These are phyloP conservation scores for Drosophila rhopaloa DNA, from an alignment of 1,140 invertebrate genomes.

Conservation along the genomic window DNA sequence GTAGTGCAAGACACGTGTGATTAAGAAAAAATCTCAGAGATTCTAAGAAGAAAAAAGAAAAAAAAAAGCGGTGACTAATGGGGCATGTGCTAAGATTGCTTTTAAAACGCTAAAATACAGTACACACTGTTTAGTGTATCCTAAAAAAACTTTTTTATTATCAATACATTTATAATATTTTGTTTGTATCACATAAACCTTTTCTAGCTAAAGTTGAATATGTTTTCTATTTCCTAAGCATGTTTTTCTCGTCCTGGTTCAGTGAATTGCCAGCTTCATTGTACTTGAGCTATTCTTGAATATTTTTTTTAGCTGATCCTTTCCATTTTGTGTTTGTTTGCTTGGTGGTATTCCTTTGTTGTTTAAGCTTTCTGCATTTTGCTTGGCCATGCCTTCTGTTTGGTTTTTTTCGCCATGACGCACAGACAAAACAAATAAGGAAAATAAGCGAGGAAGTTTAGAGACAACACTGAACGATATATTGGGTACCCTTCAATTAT, in stretches of 20 bases:
- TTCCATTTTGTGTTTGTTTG: background rate
- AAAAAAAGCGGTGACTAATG: background rate
- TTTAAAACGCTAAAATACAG: too few relatives aligned
- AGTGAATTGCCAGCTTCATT: constrained; percentile 1
- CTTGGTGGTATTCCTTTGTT: constrained; percentile 10
- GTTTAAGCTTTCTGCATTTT: constrained; percentile 2
- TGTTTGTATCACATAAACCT: too few relatives aligned
- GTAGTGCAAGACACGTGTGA: constrained; percentile 1
- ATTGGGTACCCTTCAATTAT: background rate
- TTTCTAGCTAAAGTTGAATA: background rate
- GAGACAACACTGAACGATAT: background rate
- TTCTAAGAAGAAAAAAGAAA: background rate
- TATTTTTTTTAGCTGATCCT: constrained; percentile 11
- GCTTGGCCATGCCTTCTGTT: constrained; percentile 3
- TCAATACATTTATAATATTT: too few relatives aligned
- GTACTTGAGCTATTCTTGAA: constrained; percentile 1
- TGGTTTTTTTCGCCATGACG: constrained; percentile 8
- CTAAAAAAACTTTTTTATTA: too few relatives aligned
- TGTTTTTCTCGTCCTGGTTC: background rate
- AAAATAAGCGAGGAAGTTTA: background rate
- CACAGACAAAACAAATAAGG: constrained; percentile 14
- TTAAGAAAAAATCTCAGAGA: background rate
- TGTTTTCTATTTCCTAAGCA: background rate
- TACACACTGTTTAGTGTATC: too few relatives aligned
- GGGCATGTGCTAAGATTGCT: background rate